Base-by-base conservation (phyloP, 2,888 invertebrate species). In the Andricus quercusramuli region DNA sequence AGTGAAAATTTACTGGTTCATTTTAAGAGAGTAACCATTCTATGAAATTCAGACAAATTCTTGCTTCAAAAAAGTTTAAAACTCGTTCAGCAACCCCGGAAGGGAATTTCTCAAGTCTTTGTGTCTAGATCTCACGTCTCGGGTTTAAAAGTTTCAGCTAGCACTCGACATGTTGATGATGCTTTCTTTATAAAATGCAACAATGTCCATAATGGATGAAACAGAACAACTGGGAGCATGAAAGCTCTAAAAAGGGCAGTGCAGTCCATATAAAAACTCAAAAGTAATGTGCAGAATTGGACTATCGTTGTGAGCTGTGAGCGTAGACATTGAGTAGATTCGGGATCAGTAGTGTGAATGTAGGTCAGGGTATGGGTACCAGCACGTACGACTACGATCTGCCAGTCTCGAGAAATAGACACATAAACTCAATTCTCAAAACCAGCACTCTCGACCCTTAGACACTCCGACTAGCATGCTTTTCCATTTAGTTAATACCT, bases 331-430 rank as follows among this genome's bases (percentile, higher is more conserved):
- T 86, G 83, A 37, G 8, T 37, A 37, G 17, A 56, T 20, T 79
- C 79, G 80, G 78, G 62, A 64, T 47, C 13, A 47, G 47, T 47
- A 81, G 87, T 88, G 86, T 88, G 80, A 89, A 90, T 90, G 89
- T 90, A 90, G 90, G 90, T 90, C 90, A 90, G 89, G 90, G 90
- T 85, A 84, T 83, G 80, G 82, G 84, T 89, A 88, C 88, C 89
- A 88, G 86, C 86, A 87, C 85, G 86, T 87, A 78, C 66, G 29
- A 70, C 32, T 37, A 37, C 9, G 37, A 37, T 37, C 68, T 70
- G 68, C 15, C 25, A 47, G 68, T 51, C 68, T 70, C 47, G 47
- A 37, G 37, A 74, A 51, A 74, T 70, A 70, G 20, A 74, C 51
- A 51, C 70, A 74, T 74, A 74, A 51, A 74, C 20, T 74, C 56